Evolutionary conservation across 2,888 invertebrate species (phyloP).

Genomic region (Glyphotaelius pellucidus): DNA sequence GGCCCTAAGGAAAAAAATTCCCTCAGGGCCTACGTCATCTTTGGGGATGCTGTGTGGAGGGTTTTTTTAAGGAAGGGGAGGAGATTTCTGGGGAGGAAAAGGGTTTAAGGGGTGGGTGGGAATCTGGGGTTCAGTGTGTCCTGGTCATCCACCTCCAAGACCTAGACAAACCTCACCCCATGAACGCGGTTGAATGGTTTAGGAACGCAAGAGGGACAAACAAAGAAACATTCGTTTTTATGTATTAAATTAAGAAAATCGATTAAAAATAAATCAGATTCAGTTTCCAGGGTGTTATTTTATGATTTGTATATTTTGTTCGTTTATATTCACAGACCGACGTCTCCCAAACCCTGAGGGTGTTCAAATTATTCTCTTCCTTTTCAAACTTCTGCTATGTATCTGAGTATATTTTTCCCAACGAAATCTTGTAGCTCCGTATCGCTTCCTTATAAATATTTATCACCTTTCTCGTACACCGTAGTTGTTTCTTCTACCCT

Average conservation of each 20-base stretch:
- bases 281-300: not conserved
- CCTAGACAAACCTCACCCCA: too few relatives aligned
- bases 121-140: too few relatives aligned
- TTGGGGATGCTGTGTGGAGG: too few relatives aligned
- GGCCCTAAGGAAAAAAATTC: too few relatives aligned
- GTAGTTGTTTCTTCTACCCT: not conserved
- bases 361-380: not conserved
- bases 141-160: too few relatives aligned
- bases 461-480: conserved; percentile 19
- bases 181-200: too few relatives aligned
- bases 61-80: too few relatives aligned
- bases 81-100: too few relatives aligned
- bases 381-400: not conserved
- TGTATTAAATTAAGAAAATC: not conserved
- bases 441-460: conserved; percentile 40
- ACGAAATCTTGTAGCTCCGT: not conserved
- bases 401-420: conserved; percentile 4
- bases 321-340: not conserved
- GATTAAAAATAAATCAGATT: not conserved
- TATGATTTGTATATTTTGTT: not conserved
- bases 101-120: too few relatives aligned
- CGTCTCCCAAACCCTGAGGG: not conserved
- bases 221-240: too few relatives aligned
- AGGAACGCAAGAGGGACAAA: too few relatives aligned
- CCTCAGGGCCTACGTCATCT: too few relatives aligned